Percentiles rank a stretch among this genome's conserved stretches.
phyloP scores from a whole-genome alignment of 2,888 invertebrate genomes.

The Clostera curtula region DNA sequence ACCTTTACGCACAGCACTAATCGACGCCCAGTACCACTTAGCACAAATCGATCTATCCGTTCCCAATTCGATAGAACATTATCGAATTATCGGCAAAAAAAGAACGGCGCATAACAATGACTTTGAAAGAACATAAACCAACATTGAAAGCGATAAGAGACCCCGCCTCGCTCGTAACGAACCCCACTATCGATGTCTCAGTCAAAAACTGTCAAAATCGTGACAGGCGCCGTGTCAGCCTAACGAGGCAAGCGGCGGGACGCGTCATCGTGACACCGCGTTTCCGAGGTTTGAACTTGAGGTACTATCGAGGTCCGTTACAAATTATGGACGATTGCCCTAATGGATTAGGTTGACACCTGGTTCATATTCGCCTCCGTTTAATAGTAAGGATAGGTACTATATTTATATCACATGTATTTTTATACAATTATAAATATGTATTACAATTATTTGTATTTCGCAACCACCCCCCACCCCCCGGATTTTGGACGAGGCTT shows the following conservation, averaged over 20 bases:
- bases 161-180: constrained; percentile 65
- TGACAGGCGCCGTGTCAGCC: constrained; percentile 69
- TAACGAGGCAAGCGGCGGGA: constrained; percentile 62
- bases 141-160: constrained; percentile 59
- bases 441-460: too few species aligned
- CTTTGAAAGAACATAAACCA: constrained; percentile 61
- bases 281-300: too few species aligned
- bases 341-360: too few species aligned
- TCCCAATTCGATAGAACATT: constrained; percentile 29
- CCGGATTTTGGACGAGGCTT: too few species aligned
- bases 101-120: constrained; percentile 50
- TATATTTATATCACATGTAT: too few species aligned
- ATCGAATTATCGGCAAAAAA: constrained; percentile 45
- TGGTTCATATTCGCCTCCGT: too few species aligned
- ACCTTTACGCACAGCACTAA: too few species aligned
- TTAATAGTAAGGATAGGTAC: too few species aligned
- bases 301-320: too few species aligned
- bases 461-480: constrained; percentile 8
- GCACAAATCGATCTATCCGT: constrained; percentile 21
- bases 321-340: too few species aligned
- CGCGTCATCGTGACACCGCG: constrained; percentile 52
- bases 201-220: constrained; percentile 71
- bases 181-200: constrained; percentile 71
- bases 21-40: constrained; percentile 13
- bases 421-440: too few species aligned